These are phyloP conservation scores for Spongia lamella DNA, from an alignment of 37 sponge, comb jelly and placozoan species.

Conservation along the genomic window DNA sequence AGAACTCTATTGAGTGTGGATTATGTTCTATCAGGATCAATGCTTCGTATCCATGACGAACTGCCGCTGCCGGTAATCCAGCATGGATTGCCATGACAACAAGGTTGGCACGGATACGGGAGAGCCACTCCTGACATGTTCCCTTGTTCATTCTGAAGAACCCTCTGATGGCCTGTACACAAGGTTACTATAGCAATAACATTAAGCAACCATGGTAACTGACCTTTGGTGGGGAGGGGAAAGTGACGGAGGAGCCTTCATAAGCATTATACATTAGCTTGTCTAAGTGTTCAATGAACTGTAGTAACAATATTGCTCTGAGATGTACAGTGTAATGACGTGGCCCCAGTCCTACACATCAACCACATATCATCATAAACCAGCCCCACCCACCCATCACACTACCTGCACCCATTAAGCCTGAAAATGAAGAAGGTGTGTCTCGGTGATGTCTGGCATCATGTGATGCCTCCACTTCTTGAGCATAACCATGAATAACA, in stretches of 20 bases:
- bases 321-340: conserved; percentile 86
- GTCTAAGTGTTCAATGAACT: conserved; percentile 90
- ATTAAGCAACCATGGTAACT: neutral
- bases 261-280: conserved; percentile 96
- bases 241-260: conserved; percentile 79
- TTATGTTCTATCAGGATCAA: conserved; percentile 45
- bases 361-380: neutral
- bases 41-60: conserved; percentile 77
- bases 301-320: conserved; percentile 76
- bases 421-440: conserved; percentile 80
- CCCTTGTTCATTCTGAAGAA: conserved; percentile 89
- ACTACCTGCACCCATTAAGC: conserved; percentile 79
- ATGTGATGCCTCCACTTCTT: conserved; percentile 64
- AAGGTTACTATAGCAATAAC: no score
- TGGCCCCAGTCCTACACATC: conserved; percentile 70
- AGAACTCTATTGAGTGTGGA: conserved; percentile 59
- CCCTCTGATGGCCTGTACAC: conserved; percentile 51
- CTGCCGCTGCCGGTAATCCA: conserved; percentile 80
- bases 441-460: conserved; percentile 51
- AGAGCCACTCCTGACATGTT: conserved; percentile 89
- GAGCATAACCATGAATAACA: conserved; percentile 78
- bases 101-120: conserved; percentile 63
- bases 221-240: conserved; percentile 79
- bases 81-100: conserved; percentile 87
- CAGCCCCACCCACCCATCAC: neutral